phyloP scores from a whole-genome alignment of 2,113 vertebrate genomes.

The Pachypanchax playfairii region DNA sequence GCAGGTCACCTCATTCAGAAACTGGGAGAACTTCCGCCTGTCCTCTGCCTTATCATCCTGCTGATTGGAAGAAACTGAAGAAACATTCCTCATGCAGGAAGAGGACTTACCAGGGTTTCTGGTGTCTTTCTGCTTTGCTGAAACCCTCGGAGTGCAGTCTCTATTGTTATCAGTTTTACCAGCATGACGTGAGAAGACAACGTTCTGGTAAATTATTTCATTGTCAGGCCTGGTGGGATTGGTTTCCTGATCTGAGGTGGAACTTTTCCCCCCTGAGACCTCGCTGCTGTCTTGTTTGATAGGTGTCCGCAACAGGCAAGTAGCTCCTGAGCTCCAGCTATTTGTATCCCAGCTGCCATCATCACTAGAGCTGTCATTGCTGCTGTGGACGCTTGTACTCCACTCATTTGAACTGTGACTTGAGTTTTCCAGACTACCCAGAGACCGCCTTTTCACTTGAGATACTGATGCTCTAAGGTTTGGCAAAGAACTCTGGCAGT shows the following conservation, averaged over 20 bases:
- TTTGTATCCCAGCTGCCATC: slow-evolving; percentile 83
- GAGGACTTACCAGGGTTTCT: slow-evolving; percentile 56
- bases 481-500: slow-evolving; percentile 46
- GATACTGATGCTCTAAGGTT: slow-evolving; percentile 55
- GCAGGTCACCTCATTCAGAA: slow-evolving; percentile 89
- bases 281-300: slow-evolving; percentile 72
- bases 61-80: slow-evolving; percentile 62
- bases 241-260: slow-evolving; percentile 2
- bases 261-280: slow-evolving; percentile 29
- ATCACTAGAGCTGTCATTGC: slow-evolving; percentile 75
- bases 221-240: slow-evolving; percentile 49
- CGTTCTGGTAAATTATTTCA: slow-evolving; percentile 74
- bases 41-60: slow-evolving; percentile 76
- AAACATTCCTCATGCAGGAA: slow-evolving; percentile 45
- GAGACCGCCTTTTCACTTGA: slow-evolving; percentile 48
- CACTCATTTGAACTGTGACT: slow-evolving; percentile 51
- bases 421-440: slow-evolving; percentile 54
- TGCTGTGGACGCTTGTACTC: slow-evolving; percentile 64
- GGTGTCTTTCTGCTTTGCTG: slow-evolving; percentile 29
- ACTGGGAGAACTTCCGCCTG: slow-evolving; percentile 89
- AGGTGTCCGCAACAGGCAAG: slow-evolving; percentile 75
- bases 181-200: slow-evolving; percentile 45
- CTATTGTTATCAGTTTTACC: slow-evolving; percentile 37
- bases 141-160: slow-evolving; percentile 22
- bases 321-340: slow-evolving; percentile 75